phyloP scores from a whole-genome alignment of 35 echinoderm and acorn worm genomes.

The Apostichopus parvimensis region DNA sequence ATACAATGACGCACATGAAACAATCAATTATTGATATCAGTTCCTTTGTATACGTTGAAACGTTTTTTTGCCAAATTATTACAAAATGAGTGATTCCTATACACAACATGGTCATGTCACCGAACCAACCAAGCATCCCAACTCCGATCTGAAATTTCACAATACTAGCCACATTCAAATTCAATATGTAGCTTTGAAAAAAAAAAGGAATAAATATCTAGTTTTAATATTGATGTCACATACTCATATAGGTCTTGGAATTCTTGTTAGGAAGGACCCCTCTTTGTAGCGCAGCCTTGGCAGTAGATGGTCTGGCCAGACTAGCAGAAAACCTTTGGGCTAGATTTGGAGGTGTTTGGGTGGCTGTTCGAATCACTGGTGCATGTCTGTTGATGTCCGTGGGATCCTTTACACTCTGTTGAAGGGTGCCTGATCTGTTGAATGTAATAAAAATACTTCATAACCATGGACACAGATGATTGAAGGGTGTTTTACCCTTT shows the following conservation, averaged over 20 bases:
- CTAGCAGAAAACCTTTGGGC: constrained; percentile 70
- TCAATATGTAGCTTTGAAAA: neutral
- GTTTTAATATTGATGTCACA: neutral
- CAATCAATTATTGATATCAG: too few species aligned
- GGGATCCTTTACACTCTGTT: constrained; percentile 43
- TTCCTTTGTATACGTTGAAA: too few species aligned
- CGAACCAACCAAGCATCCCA: too few species aligned
- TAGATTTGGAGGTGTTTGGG: constrained; percentile 79
- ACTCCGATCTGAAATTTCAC: too few species aligned
- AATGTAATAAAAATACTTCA: too few species aligned
- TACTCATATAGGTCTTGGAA: neutral
- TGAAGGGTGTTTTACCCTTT: too few species aligned
- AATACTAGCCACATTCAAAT: too few species aligned
- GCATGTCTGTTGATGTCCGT: constrained; percentile 84
- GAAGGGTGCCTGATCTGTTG: constrained; percentile 24
- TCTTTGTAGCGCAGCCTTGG: constrained; percentile 58
- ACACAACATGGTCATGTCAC: too few species aligned
- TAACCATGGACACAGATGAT: too few species aligned
- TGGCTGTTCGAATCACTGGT: constrained; percentile 82
- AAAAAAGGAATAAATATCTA: neutral
- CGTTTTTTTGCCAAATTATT: too few species aligned
- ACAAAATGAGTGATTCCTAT: too few species aligned
- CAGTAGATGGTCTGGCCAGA: constrained; percentile 73
- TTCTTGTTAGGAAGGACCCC: constrained; percentile 49
- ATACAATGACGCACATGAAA: too few species aligned